Percentiles rank a stretch among this genome's conserved stretches.
Evolutionary conservation across 2,797 vertebrate species (phyloP).

Genomic region (Alectoris magna): DNA sequence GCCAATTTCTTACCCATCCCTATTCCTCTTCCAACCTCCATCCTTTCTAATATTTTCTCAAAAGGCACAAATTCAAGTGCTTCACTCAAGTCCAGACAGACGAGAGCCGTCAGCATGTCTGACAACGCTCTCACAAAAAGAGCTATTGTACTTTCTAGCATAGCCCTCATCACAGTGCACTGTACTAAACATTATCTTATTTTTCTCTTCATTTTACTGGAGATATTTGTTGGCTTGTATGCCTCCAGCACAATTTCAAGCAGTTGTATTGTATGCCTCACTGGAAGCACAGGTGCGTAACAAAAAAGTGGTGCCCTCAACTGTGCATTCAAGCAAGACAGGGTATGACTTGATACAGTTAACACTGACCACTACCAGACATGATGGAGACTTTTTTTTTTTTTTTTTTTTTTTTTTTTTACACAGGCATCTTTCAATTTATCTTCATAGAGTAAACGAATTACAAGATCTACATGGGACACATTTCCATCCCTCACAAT

Average conservation of each 20-base stretch:
- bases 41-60: neutral
- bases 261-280: neutral
- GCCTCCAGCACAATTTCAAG: neutral
- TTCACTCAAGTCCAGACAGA: neutral
- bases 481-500: neutral
- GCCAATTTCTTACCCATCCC: neutral
- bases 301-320: neutral
- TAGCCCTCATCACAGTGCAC: neutral
- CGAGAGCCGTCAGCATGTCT: neutral
- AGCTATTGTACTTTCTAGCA: neutral
- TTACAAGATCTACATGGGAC: neutral
- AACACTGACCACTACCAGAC: neutral
- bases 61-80: neutral
- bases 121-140: neutral
- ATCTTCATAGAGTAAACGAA: neutral
- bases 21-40: neutral
- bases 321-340: neutral
- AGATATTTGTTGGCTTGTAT: neutral
- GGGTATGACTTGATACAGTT: neutral
- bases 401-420: neutral
- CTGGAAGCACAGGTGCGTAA: neutral
- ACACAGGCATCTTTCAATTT: neutral
- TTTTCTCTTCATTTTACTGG: neutral
- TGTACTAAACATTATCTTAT: neutral
- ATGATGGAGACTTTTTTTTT: neutral